Percentiles rank a stretch among this genome's conserved stretches.
phyloP scores from a whole-genome alignment of 2,113 vertebrate genomes.

The Heteronetta atricapilla region DNA sequence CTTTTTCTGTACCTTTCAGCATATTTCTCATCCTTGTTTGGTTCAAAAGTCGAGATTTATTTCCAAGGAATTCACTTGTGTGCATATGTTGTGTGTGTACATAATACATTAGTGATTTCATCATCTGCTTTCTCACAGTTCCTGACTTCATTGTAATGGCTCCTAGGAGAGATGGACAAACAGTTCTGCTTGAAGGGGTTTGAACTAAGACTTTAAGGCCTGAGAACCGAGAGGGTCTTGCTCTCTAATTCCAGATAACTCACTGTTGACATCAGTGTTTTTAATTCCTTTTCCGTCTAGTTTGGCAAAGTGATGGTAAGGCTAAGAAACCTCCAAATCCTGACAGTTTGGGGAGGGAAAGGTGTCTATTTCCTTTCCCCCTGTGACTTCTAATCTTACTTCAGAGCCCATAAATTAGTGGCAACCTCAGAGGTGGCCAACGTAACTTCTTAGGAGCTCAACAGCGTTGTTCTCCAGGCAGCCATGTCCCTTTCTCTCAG shows the following conservation, averaged over 20 bases:
- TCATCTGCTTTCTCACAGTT: not conserved
- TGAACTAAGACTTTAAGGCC: not conserved
- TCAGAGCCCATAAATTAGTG: not conserved
- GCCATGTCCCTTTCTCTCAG: not conserved
- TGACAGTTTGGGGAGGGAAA: not conserved
- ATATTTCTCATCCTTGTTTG: not conserved
- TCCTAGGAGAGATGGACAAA: constrained; percentile 5
- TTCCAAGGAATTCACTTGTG: not conserved
- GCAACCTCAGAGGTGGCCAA: not conserved
- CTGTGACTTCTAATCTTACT: not conserved
- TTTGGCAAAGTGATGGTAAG: not conserved
- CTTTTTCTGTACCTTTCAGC: not conserved
- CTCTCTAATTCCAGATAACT: not conserved
- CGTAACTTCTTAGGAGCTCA: not conserved
- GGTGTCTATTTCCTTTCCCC: not conserved
- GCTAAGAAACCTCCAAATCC: not conserved
- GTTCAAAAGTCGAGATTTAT: not conserved
- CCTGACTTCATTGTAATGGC: not conserved
- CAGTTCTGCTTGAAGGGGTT: not conserved
- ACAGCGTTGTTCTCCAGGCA: not conserved
- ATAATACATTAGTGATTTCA: not conserved
- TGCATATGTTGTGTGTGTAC: not conserved
- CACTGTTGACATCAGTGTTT: rapidly evolving
- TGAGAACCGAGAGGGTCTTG: not conserved
- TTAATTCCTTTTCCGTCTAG: not conserved